Evolutionary conservation across 2,797 vertebrate species (phyloP), one percentile per base, ranked within the genome.

Genomic region (Rhadinocentrus ornatus): DNA sequence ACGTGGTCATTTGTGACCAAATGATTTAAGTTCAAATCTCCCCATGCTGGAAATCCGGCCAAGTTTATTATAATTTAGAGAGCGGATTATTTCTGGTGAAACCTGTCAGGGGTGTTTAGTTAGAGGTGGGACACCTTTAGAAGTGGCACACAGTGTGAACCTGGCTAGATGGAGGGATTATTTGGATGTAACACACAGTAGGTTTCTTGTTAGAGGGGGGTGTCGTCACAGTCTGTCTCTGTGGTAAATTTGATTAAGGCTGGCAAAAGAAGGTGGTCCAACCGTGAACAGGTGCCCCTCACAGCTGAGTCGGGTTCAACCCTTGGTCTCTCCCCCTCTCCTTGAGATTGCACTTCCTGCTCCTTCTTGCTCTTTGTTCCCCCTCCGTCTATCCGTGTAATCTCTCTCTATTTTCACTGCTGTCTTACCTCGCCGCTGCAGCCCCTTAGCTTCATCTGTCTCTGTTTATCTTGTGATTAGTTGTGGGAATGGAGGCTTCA

Each of bases 231-330:
- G 89, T 86, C 87, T 86, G 89, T 84, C 91, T 90, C 91, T 83
- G 86, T 90, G 90, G 93, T 92, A 88, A 91, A 93, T 92, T 93
- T 92, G 93, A 92, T 93, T 94, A 93, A 84, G 91, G 85, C 87
- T 86, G 90, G 91, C 88, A 86, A 92, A 88, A 85, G 89, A 91
- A 89, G 85, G 79, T 65, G 78, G 82, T 90, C 93, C 84, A 70
- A 75, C 89, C 29, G 89, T 88, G 92, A 94, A 93, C 94, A 95
- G 94, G 93, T 94, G 93, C 93, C 92, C 90, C 91, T 93, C 91
- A 91, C 93, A 92, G 93, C 84, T 78, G 87, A 91, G 71, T 61
- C 71, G 63, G 62, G 86, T 91, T 87, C 89, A 89, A 73, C 81
- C 71, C 82, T 80, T 73, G 82, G 83, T 82, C 80, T 89, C 87